Base-by-base conservation (phyloP, 2,888 invertebrate species). In the Notodonta dromedarius region DNA sequence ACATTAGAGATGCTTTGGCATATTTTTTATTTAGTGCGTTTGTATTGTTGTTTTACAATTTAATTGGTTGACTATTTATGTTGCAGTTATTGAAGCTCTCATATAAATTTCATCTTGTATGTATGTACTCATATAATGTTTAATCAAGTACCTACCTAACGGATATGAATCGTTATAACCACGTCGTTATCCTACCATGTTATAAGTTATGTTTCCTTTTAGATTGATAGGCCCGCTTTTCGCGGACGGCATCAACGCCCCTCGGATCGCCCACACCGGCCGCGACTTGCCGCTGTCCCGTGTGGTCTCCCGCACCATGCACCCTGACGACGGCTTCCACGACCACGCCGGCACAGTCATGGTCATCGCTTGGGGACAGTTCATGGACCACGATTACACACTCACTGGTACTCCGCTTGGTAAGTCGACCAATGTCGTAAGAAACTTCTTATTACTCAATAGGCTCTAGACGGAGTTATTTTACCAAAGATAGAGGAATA, bases 331-430 rank as follows among this genome's bases (percentile, higher is more conserved):
- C 73, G 98, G 98, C 51, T 98, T 96, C 94, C 98, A 98, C 85
- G 98, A 98, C 89, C 98, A 98, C 89, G 98, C 98, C 40, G 98
- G 98, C 58, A 98, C 98, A 42, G 97, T 98, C 77, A 97, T 98
- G 97, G 96, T 98, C 62, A 97, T 97, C 76, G 98, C 98, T 61
- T 98, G 98, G 98, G 98, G 98, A 76, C 98, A 98, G 90, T 98
- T 98, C 90, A 97, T 98, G 96, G 98, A 98, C 90, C 98, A 98
- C 93, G 98, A 98, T 88, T 97, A 97, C 78, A 98, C 98, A 6
- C 94, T 98, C 50, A 98, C 98, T 61, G 98, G 95, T 72, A 98
- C 98, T 39, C 97, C 98, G 53, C 94, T 98, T 69, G 98, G 98
- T 98, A 93, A 90, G 91, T 71, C 9, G 2, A 42, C 42, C 4